phyloP scores from a whole-genome alignment of 2,888 invertebrate species.

The Dorcus hopei region DNA sequence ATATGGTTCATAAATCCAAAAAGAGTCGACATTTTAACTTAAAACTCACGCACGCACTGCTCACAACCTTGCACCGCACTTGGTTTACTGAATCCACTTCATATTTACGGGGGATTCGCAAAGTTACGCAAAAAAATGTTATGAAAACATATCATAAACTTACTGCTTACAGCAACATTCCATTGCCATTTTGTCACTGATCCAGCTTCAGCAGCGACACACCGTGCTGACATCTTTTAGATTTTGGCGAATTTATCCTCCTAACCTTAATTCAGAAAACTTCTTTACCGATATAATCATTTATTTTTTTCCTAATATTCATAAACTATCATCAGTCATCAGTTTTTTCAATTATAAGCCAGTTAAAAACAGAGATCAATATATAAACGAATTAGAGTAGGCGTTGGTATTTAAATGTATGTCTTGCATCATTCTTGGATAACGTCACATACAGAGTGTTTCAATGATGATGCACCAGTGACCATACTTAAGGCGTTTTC shows the following conservation, averaged over 20 bases:
- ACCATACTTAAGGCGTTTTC: too few relatives aligned
- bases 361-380: too few relatives aligned
- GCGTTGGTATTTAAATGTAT: too few relatives aligned
- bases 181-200: conserved; percentile 52
- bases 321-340: neutral
- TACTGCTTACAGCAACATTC: conserved; percentile 47
- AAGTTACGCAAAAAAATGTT: conserved; percentile 31
- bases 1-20: conserved; percentile 46
- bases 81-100: conserved; percentile 34
- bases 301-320: neutral
- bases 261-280: neutral
- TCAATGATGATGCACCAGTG: too few relatives aligned
- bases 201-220: conserved; percentile 27
- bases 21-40: conserved; percentile 33
- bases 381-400: too few relatives aligned
- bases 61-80: conserved; percentile 30
- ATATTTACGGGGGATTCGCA: conserved; percentile 37
- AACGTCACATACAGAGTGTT: too few relatives aligned
- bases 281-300: conserved; percentile 12
- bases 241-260: too few relatives aligned
- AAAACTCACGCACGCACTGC: conserved; percentile 35
- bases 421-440: too few relatives aligned
- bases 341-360: too few relatives aligned
- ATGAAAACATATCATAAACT: conserved; percentile 46
- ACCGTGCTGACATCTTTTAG: conserved; percentile 29